Evolutionary conservation across 2,113 vertebrate species (phyloP).

Genomic region (Callopanchax toddi): DNA sequence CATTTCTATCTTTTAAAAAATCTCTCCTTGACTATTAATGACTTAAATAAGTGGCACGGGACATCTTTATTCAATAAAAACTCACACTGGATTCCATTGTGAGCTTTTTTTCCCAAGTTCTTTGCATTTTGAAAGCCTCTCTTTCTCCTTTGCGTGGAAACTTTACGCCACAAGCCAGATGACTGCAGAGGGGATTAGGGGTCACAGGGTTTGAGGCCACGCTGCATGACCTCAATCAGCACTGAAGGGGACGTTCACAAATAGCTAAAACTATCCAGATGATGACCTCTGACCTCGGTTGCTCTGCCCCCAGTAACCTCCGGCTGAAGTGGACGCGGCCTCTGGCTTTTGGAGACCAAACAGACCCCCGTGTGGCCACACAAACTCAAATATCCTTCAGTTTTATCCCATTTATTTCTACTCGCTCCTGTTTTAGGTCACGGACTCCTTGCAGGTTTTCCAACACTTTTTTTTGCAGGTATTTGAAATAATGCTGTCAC

Average conservation of each 20-base stretch:
- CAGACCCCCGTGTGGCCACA: no score
- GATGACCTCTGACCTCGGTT: constrained; percentile 71
- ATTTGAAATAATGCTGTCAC: constrained; percentile 37
- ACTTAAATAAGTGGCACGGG: not conserved
- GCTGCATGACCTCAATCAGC: constrained; percentile 67
- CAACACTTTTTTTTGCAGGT: no score
- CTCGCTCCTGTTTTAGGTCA: no score
- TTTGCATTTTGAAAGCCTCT: constrained; percentile 23
- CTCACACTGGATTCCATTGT: constrained; percentile 7
- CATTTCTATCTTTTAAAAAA: not conserved
- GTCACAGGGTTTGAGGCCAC: constrained; percentile 68
- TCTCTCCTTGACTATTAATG: not conserved
- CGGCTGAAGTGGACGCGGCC: constrained; percentile 58
- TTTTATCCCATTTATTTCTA: no score
- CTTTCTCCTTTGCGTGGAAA: constrained; percentile 29
- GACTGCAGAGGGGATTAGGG: constrained; percentile 58
- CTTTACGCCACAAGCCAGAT: constrained; percentile 57
- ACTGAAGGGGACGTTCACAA: constrained; percentile 61
- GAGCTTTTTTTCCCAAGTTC: not conserved
- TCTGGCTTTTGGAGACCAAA: constrained; percentile 47
- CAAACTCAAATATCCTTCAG: constrained; percentile 2
- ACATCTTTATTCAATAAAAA: constrained; percentile 33
- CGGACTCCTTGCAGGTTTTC: no score
- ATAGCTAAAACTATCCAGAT: constrained; percentile 82
- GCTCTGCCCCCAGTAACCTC: constrained; percentile 44